Conservation (phyloP, 2,113 vertebrate genomes). For the Acinonyx jubatus region DNA sequence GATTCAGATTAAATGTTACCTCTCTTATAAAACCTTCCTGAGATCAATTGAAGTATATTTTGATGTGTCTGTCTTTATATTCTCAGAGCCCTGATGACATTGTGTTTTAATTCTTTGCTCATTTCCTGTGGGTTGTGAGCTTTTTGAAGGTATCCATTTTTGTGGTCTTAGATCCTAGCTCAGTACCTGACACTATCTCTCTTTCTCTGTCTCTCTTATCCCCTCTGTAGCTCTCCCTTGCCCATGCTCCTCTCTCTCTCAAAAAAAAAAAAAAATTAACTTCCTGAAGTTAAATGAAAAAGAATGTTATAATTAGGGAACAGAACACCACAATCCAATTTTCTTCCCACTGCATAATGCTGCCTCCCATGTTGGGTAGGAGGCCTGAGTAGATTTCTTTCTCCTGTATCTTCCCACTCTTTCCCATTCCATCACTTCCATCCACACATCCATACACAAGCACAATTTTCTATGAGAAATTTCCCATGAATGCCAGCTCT, state of each 20-base stretch:
- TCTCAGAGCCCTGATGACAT: not conserved
- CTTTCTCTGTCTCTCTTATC: no score
- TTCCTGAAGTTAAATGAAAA: conserved; percentile 37
- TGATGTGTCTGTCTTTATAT: not conserved
- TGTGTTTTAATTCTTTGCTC: not conserved
- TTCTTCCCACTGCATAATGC: not conserved
- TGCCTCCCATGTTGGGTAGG: not conserved
- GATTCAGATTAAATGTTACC: not conserved
- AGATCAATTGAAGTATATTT: not conserved
- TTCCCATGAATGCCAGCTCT: not conserved
- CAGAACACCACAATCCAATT: conserved; percentile 11
- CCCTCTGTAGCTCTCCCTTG: no score
- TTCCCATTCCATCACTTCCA: not conserved
- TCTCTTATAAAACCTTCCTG: not conserved
- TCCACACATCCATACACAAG: not conserved
- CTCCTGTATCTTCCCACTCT: not conserved
- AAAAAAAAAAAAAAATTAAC: not conserved
- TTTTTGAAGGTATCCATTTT: not conserved
- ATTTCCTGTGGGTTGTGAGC: not conserved
- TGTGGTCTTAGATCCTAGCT: not conserved
- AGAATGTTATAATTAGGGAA: not conserved
- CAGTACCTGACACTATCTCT: not conserved
- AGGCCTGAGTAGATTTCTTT: not conserved
- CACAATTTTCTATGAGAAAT: not conserved
- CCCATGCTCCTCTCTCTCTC: no score